Evolutionary conservation across 1,140 invertebrate species (phyloP), one percentile per base, ranked within the genome.

Genomic region (Oncopeltus fasciatus): DNA sequence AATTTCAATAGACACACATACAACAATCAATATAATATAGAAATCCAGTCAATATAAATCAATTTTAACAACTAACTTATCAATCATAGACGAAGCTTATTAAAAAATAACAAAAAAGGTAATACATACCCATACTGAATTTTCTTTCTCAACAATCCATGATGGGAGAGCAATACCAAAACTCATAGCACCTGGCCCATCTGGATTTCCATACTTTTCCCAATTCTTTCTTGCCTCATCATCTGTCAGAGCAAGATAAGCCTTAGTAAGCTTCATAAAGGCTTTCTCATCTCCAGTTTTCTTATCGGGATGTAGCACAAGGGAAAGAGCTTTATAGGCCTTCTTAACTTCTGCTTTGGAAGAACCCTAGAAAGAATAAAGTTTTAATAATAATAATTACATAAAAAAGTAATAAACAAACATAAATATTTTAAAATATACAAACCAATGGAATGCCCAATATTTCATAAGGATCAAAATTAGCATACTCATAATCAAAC

Each of bases 101-200:
- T n/a, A n/a, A n/a, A n/a, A n/a, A n/a, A n/a, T n/a, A n/a, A n/a
- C n/a, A n/a, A n/a, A n/a, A n/a, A n/a, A 38, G 24, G 24, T 51
- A 2, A 9, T 20, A 31, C 56, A 16, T 71, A 81, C 95, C 92
- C 92, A 97, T 33, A 98, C 83, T 67, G 94, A 97, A 74, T 99
- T 99, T 76, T 99, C 91, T 74, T 97, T 95, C 72, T 98, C 95
- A n/a, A 99, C 93, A 74, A 99, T 98, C 96, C 96, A 99, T 59
- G 95, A 98, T 20, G 97, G 97, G 47, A 99, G 76, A 46, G 96
- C 97, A 73, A 99, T 99, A 66, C 97, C 96, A 82, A 99, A 98
- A 69, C 90, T 93, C 83, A 95, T 98, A 21, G 93, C 94, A 66
- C 93, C 94, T 29, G 97, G 97, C 4, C 97, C 97, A 83, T 99